Conservation (phyloP, 2,888 invertebrate genomes). For the Ceriagrion tenellum region DNA sequence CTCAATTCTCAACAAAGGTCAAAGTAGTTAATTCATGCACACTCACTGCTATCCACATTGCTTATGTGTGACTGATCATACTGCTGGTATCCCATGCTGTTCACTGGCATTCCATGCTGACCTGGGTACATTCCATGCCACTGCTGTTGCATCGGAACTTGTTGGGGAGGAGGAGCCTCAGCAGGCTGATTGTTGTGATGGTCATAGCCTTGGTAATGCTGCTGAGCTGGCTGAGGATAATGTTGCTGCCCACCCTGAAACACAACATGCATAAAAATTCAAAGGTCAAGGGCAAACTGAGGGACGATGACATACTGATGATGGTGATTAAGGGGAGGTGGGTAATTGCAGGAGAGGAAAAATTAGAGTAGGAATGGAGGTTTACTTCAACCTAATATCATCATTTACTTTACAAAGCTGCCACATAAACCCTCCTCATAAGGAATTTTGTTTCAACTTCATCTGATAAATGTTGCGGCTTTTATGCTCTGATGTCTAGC, state of each 20-base stretch:
- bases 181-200: background rate
- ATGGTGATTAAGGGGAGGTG: no score
- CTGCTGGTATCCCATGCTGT: slow-evolving; percentile 28
- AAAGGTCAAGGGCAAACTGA: no score
- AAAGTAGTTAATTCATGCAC: background rate
- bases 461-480: no score
- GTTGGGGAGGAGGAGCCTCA: background rate
- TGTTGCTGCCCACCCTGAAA: slow-evolving; percentile 17
- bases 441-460: no score
- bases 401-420: no score
- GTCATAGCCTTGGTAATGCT: slow-evolving; percentile 28
- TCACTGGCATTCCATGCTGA: slow-evolving; percentile 40
- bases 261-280: background rate
- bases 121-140: slow-evolving; percentile 45
- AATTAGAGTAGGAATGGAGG: no score
- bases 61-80: background rate
- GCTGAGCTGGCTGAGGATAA: slow-evolving; percentile 37
- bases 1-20: background rate
- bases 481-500: no score
- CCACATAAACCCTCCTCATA: no score
- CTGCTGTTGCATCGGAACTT: slow-evolving; percentile 9
- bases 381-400: no score
- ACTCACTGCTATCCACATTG: slow-evolving; percentile 34
- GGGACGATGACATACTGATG: no score
- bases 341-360: no score